These are phyloP conservation scores for Stramonita haemastoma DNA, from an alignment of 2,888 invertebrate genomes.

Conservation along the genomic window DNA sequence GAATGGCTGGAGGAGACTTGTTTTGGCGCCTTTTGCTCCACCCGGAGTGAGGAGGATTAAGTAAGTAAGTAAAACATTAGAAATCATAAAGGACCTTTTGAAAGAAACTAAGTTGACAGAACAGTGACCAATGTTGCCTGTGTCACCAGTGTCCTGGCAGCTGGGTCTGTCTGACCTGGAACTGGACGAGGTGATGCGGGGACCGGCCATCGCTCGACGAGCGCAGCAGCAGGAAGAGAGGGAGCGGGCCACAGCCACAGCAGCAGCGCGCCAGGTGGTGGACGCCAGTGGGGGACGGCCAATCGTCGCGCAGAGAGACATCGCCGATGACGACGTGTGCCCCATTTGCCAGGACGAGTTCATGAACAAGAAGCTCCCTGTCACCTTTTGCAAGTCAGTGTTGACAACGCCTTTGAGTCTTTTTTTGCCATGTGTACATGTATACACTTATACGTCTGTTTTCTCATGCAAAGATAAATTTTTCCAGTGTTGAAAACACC, in stretches of 20 bases:
- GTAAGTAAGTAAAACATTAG: no score
- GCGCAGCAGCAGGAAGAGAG: slow-evolving; percentile 44
- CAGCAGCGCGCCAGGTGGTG: slow-evolving; percentile 50
- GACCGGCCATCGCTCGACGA: slow-evolving; percentile 56
- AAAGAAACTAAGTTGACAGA: no score
- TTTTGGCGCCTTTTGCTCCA: no score
- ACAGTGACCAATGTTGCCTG: background rate
- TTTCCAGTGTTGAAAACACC: no score
- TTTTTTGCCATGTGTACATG: background rate
- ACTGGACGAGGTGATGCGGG: slow-evolving; percentile 73
- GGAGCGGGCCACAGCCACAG: slow-evolving; percentile 44
- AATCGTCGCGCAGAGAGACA: slow-evolving; percentile 70
- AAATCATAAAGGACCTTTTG: no score
- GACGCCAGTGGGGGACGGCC: slow-evolving; percentile 60
- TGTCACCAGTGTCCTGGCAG: slow-evolving; percentile 76
- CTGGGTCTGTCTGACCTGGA: slow-evolving; percentile 76
- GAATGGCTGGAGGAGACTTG: no score
- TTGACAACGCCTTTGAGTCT: background rate
- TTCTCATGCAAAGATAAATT: no score
- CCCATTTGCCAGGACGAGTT: slow-evolving; percentile 78
- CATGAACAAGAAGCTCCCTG: slow-evolving; percentile 72
- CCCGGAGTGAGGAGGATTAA: no score
- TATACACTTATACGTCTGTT: background rate
- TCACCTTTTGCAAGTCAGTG: slow-evolving; percentile 77
- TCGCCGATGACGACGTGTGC: slow-evolving; percentile 76